Percentiles rank a stretch among this genome's conserved stretches.
Conservation (phyloP, 1,140 invertebrate species). For the Heliconius melpomene region DNA sequence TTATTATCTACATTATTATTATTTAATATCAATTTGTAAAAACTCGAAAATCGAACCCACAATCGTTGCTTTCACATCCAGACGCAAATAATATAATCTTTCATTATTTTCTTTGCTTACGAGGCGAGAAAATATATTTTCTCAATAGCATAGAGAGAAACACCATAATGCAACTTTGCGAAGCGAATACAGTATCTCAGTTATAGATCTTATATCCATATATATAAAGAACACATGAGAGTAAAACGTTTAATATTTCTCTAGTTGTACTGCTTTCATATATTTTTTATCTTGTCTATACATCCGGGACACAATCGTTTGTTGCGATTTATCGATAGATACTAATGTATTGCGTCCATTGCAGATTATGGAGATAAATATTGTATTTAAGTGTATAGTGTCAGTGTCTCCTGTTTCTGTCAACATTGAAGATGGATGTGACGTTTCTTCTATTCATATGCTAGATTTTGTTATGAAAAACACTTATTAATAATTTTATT, state of each 20-base stretch:
- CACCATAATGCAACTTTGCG: conserved; percentile 3
- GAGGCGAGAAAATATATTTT: conserved; percentile 28
- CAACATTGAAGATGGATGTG: not conserved
- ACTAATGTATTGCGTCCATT: conserved; percentile 41
- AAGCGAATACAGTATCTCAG: not conserved
- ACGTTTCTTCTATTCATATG: too few relatives aligned
- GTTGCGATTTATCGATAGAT: conserved; percentile 52
- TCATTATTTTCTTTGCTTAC: conserved; percentile 19
- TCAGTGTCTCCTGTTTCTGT: conserved; percentile 17
- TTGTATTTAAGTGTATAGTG: conserved; percentile 33
- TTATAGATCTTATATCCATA: not conserved
- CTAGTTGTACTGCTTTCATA: conserved; percentile 47
- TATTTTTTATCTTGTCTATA: conserved; percentile 60
- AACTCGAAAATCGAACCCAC: too few relatives aligned
- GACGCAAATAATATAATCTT: not conserved
- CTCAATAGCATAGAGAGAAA: conserved; percentile 19
- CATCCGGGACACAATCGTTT: conserved; percentile 59
- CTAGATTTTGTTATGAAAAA: too few relatives aligned
- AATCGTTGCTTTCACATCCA: too few relatives aligned
- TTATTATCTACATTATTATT: too few relatives aligned
- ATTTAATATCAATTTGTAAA: too few relatives aligned
- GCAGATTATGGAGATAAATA: conserved; percentile 47
- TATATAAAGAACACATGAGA: not conserved
- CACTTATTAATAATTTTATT: too few relatives aligned
- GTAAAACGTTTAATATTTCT: not conserved